phyloP scores from a whole-genome alignment of 2,888 invertebrate genomes.

The Drosophila anomalipes region DNA sequence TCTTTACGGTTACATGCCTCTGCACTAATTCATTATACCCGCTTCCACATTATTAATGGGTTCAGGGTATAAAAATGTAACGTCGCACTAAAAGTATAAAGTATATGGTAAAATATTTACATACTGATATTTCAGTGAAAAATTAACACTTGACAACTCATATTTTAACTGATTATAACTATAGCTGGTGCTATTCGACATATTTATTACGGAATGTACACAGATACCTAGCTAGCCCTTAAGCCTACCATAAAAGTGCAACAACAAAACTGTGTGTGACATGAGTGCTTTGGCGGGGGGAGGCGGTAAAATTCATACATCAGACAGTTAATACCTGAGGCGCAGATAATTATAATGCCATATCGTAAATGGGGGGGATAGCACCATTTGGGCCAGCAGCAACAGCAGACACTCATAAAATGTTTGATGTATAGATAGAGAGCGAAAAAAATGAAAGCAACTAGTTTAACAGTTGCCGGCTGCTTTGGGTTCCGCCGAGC shows the following conservation, averaged over 20 bases:
- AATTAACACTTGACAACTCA: not conserved
- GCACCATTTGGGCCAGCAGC: constrained; percentile 8
- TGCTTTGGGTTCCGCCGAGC: constrained; percentile 3
- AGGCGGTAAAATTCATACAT: constrained; percentile 7
- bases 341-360: constrained; percentile 62
- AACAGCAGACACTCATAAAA: constrained; percentile 51
- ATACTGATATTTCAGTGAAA: not conserved
- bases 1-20: not conserved
- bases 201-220: constrained; percentile 10
- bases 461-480: constrained; percentile 16
- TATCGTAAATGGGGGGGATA: constrained; percentile 23
- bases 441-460: constrained; percentile 14
- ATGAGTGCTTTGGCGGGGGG: not conserved
- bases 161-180: not conserved
- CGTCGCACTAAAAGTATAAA: not conserved
- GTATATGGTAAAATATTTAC: not conserved
- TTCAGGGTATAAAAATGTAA: not conserved
- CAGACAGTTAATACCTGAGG: constrained; percentile 35
- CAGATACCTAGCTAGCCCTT: constrained; percentile 8
- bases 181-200: not conserved
- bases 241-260: constrained; percentile 38
- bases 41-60: not conserved
- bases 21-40: not conserved
- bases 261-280: constrained; percentile 14
- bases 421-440: constrained; percentile 58